These are phyloP conservation scores for Cataglyphis livida DNA, from an alignment of 2,888 invertebrate species.

Conservation along the genomic window DNA sequence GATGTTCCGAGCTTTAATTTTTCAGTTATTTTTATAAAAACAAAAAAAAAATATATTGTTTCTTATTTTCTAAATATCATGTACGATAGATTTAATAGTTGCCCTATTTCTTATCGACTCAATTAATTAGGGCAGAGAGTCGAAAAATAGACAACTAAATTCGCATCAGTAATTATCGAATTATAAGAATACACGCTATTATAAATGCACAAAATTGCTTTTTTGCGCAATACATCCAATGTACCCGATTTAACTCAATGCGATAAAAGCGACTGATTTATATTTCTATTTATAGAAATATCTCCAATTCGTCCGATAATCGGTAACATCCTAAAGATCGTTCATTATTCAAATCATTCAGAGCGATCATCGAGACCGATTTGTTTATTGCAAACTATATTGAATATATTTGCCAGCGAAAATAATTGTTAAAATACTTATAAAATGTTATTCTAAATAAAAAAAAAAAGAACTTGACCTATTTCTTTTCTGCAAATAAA, in stretches of 20 bases:
- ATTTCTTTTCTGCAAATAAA: neutral
- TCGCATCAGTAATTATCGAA: constrained; percentile 5
- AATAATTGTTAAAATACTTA: neutral
- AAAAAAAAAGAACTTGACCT: neutral
- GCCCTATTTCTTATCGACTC: neutral
- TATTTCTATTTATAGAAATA: neutral
- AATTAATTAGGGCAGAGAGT: constrained; percentile 3
- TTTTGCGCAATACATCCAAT: neutral
- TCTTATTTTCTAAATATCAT: neutral
- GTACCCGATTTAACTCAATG: constrained; percentile 5
- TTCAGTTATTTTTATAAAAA: neutral
- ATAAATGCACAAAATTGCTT: neutral
- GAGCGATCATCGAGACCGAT: neutral
- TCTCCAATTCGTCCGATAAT: neutral
- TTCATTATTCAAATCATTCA: constrained; percentile 16
- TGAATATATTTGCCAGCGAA: neutral
- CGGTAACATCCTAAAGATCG: neutral
- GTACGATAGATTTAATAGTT: neutral
- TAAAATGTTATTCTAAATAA: neutral
- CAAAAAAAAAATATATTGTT: neutral
- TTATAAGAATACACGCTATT: neutral
- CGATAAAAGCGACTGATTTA: neutral
- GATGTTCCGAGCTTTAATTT: neutral
- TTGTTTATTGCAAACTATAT: neutral
- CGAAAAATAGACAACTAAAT: constrained; percentile 28